Base-by-base conservation (phyloP, 2,888 invertebrate species). In the Apamea epomidion region DNA sequence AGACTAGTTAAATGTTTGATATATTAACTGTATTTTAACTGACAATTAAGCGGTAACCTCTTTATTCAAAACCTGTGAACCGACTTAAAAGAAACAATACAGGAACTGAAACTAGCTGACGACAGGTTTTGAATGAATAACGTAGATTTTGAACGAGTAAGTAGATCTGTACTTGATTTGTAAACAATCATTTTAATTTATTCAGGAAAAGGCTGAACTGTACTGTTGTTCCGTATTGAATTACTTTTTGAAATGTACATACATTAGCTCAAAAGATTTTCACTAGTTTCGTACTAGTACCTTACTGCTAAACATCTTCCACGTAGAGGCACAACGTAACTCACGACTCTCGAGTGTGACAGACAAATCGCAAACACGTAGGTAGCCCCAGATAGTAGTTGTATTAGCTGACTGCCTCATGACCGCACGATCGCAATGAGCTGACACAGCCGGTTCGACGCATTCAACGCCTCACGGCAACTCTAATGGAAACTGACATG, bases 1-100 rank as follows among this genome's bases (percentile, higher is more conserved):
- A 96, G 96, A 97, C 95, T 97, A 96, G 96, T 94, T 97, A 97
- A 97, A 96, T 96, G 97, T 97, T 97, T 97, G 96, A 97, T 96
- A 97, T 97, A 96, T 95, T 94, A 95, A 96, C 96, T 96, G 96
- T 97, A 97, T 96, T 96, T 95, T 96, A 96, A 94, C 96, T 94
- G 96, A 95, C 93, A 93, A 94, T 94, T 95, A 95, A 96, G 96
- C 94, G 94, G 93, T 94, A 94, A 95, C 93, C 94, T 91, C 94
- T 96, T 96, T 95, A 90, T 96, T 97, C 97, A 96, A 97, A 97
- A 95, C 97, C 96, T 96, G 97, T 95, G 93, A 92, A 94, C 95
- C 94, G 94, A 95, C 94, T 94, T 93, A 90, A 94, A 92, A 90
- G 90, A 92, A 91, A 92, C 90, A 92, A 93, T 95, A 96, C 95